A percentile compares a stretch with the other conserved stretches of the same genome.
These are phyloP conservation scores for Ladona fulva DNA, from an alignment of 1,140 invertebrate genomes.

Conservation along the genomic window DNA sequence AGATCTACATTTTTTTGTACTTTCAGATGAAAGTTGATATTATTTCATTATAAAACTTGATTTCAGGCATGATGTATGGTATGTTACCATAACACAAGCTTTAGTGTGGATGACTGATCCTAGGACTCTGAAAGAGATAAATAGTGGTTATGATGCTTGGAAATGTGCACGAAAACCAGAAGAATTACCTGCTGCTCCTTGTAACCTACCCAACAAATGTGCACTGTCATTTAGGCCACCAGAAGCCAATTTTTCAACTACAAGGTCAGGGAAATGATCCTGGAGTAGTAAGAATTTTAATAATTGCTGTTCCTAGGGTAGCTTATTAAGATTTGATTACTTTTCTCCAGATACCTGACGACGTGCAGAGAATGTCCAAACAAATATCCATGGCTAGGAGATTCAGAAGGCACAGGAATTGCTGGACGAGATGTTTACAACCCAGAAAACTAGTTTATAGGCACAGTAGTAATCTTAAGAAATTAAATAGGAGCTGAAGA, in stretches of 20 bases:
- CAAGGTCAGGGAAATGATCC: conserved; percentile 39
- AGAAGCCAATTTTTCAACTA: conserved; percentile 64
- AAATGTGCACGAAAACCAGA: conserved; percentile 60
- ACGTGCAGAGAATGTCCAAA: conserved; percentile 79
- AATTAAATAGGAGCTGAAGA: too few relatives aligned
- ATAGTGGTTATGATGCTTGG: conserved; percentile 65
- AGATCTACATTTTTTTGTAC: too few relatives aligned
- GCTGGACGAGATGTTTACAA: conserved; percentile 70
- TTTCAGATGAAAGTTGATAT: too few relatives aligned
- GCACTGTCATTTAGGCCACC: conserved; percentile 67
- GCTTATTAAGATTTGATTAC: conserved; percentile 13
- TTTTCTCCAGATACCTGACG: conserved; percentile 62
- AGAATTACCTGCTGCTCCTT: conserved; percentile 57
- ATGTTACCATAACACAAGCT: conserved; percentile 82
- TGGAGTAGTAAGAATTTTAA: background rate
- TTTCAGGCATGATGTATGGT: conserved; percentile 75
- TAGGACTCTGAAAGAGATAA: conserved; percentile 54
- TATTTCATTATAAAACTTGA: too few relatives aligned
- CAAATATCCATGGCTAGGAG: conserved; percentile 77
- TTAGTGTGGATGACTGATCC: conserved; percentile 87
- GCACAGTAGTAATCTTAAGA: too few relatives aligned
- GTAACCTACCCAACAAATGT: conserved; percentile 76
- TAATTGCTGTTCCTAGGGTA: background rate
- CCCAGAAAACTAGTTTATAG: conserved; percentile 46
- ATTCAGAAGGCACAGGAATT: conserved; percentile 71